Evolutionary conservation across 1,140 invertebrate genomes (phyloP).

Genomic region (Nomia melanderi): DNA sequence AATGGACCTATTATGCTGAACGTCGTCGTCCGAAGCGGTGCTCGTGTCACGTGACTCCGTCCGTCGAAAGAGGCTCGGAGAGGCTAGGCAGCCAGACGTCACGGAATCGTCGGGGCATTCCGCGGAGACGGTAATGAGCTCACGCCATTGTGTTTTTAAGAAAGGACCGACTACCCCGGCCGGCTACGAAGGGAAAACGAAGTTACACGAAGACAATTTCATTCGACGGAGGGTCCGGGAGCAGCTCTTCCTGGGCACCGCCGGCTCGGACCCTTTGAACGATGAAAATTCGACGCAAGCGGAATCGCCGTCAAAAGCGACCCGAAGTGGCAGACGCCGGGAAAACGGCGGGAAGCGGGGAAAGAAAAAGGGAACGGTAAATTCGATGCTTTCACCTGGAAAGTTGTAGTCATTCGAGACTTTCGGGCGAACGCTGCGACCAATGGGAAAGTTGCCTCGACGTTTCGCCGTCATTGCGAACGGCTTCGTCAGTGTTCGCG

Average conservation of each 20-base stretch:
- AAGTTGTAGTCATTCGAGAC: too few species aligned
- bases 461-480: too few species aligned
- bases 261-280: not conserved
- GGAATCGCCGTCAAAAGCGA: too few species aligned
- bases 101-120: not conserved
- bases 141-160: not conserved
- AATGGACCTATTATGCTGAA: not conserved
- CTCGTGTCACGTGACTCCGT: not conserved
- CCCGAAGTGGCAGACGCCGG: too few species aligned
- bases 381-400: too few species aligned
- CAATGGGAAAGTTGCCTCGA: too few species aligned
- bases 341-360: too few species aligned
- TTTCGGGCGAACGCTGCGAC: too few species aligned
- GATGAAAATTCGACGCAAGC: not conserved
- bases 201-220: constrained; percentile 21
- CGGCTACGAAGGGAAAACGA: constrained; percentile 9
- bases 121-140: not conserved
- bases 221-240: not conserved
- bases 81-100: not conserved
- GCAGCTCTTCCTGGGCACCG: too few species aligned
- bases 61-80: not conserved
- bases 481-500: too few species aligned
- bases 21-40: not conserved
- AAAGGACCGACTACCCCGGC: not conserved
- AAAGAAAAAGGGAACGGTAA: too few species aligned